Percentiles rank a stretch among this genome's conserved stretches.
These are phyloP conservation scores for Drosophila fuyamai DNA, from an alignment of 1,140 invertebrate genomes.

Conservation along the genomic window DNA sequence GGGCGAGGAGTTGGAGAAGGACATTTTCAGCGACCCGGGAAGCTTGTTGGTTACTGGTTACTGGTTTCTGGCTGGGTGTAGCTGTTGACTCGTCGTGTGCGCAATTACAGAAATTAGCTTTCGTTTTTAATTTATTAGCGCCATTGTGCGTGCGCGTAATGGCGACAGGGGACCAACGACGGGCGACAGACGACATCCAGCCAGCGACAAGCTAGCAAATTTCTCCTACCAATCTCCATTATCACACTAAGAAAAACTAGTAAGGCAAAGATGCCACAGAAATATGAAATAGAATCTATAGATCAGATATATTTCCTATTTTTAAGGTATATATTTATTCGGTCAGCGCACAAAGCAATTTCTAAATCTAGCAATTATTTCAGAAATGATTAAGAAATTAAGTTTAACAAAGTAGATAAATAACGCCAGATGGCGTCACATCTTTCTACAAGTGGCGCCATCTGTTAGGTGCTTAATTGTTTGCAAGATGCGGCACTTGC, in stretches of 20 bases:
- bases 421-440: too few relatives aligned
- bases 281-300: too few relatives aligned
- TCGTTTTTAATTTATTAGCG: conserved; percentile 82
- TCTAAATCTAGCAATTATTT: too few relatives aligned
- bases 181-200: conserved; percentile 15
- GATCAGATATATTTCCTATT: too few relatives aligned
- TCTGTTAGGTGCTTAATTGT: too few relatives aligned
- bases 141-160: conserved; percentile 79
- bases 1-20: not conserved
- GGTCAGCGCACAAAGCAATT: too few relatives aligned
- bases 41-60: conserved; percentile 16
- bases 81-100: conserved; percentile 58
- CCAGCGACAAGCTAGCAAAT: conserved; percentile 34
- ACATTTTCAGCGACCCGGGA: conserved; percentile 19
- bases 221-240: conserved; percentile 22
- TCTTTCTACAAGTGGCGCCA: too few relatives aligned
- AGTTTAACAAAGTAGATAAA: too few relatives aligned
- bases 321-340: too few relatives aligned
- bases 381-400: too few relatives aligned
- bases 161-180: conserved; percentile 62
- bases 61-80: conserved; percentile 22
- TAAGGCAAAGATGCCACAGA: too few relatives aligned
- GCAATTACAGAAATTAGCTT: conserved; percentile 83
- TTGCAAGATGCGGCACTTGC: too few relatives aligned
- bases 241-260: conserved; percentile 1